Conservation (phyloP, 2,113 vertebrate species). For the Pitta sordida region DNA sequence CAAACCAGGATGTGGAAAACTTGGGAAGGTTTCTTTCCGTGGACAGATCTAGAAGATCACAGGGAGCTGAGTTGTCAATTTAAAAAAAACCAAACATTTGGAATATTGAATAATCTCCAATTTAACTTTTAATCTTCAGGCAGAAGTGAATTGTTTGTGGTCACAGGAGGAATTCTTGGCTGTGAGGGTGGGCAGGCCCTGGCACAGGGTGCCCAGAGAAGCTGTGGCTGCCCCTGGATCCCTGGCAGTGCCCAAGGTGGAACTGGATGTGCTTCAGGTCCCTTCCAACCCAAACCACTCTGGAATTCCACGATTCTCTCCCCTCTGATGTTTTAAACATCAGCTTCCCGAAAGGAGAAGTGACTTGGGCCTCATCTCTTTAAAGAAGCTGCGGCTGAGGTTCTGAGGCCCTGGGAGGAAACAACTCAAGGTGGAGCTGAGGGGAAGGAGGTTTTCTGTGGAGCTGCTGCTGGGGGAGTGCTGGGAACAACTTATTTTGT, state of each 20-base stretch:
- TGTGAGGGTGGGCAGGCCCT: not conserved
- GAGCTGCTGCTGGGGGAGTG: not conserved
- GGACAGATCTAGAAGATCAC: not conserved
- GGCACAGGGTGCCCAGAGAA: not conserved
- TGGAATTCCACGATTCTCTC: not conserved
- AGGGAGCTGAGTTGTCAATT: not conserved
- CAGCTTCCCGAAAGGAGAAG: not conserved
- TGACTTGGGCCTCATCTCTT: not conserved
- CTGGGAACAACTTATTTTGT: not conserved
- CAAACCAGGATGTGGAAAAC: slow-evolving; percentile 65
- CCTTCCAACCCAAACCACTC: not conserved
- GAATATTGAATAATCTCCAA: not conserved
- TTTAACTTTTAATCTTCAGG: not conserved
- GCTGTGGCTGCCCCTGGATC: not conserved
- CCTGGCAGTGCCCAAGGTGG: not conserved
- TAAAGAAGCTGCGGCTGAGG: not conserved
- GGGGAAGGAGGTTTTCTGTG: not conserved
- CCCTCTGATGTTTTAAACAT: not conserved
- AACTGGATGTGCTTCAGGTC: not conserved
- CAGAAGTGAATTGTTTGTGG: not conserved
- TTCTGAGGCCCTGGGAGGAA: not conserved
- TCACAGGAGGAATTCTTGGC: not conserved
- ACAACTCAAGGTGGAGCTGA: not conserved
- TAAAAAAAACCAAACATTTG: not conserved
- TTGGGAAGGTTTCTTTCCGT: slow-evolving; percentile 23